Evolutionary conservation across 1,140 invertebrate species (phyloP).

Genomic region (Penaeus indicus): DNA sequence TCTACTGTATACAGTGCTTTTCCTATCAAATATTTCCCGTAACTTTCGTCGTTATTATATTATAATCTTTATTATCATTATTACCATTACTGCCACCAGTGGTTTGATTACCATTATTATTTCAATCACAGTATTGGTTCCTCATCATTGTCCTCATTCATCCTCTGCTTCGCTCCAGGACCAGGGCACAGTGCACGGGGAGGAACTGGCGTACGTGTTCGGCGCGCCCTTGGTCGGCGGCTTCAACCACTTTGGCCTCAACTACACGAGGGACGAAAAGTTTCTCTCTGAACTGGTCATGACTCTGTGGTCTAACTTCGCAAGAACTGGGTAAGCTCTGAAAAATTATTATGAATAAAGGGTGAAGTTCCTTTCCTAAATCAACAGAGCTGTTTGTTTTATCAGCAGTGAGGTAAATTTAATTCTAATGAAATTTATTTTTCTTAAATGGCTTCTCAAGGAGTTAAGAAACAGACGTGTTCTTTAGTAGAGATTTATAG

Average conservation of each 20-base stretch:
- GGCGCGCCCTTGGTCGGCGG: conserved; percentile 85
- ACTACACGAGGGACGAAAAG: conserved; percentile 82
- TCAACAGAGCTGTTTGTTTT: not conserved
- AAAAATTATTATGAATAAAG: not conserved
- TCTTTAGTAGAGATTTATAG: no score
- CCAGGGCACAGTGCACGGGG: conserved; percentile 86
- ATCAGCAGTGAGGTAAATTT: no score
- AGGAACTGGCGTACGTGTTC: conserved; percentile 92
- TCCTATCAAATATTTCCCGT: no score
- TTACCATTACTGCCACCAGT: no score
- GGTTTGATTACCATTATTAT: not conserved
- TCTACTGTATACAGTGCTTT: no score
- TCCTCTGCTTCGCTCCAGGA: conserved; percentile 72
- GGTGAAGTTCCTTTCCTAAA: not conserved
- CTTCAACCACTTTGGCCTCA: conserved; percentile 80
- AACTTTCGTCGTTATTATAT: no score
- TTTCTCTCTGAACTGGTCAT: conserved; percentile 86
- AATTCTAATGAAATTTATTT: no score
- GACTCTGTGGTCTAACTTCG: conserved; percentile 91
- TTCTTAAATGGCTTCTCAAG: no score
- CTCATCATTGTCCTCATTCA: not conserved
- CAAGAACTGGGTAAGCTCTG: conserved; percentile 80
- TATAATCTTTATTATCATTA: no score
- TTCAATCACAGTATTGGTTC: not conserved
- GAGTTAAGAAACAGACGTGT: no score